phyloP scores from a whole-genome alignment of 2,888 invertebrate species.

The Andricus curvator region DNA sequence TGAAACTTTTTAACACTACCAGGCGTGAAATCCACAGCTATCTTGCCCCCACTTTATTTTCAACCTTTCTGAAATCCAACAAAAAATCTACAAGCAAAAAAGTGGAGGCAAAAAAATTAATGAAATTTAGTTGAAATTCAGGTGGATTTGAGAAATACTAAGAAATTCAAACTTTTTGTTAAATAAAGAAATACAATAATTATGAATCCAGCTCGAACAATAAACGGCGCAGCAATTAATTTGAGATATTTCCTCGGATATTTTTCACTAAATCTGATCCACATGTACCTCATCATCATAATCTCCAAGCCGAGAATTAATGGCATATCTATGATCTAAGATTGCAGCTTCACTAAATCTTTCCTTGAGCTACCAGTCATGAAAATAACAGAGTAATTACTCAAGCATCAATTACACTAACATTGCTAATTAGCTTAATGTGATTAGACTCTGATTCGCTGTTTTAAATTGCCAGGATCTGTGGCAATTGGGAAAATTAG shows the following conservation, averaged over 20 bases:
- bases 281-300: slow-evolving; percentile 12
- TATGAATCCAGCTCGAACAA: background rate
- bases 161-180: background rate
- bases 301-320: background rate
- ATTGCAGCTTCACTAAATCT: slow-evolving; percentile 17
- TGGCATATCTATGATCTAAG: slow-evolving; percentile 17
- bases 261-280: background rate
- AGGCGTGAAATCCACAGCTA: slow-evolving; percentile 35
- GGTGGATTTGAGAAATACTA: background rate
- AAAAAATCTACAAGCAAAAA: background rate
- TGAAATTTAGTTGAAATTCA: background rate
- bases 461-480: slow-evolving; percentile 1
- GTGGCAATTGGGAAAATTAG: slow-evolving; percentile 58
- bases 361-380: background rate
- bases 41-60: background rate
- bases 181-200: no score
- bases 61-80: background rate
- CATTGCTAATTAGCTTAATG: slow-evolving; percentile 9
- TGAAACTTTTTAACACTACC: slow-evolving; percentile 17
- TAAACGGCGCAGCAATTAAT: background rate
- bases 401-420: slow-evolving; percentile 19
- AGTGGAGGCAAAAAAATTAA: background rate
- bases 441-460: slow-evolving; percentile 4
- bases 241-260: background rate
- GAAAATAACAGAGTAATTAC: slow-evolving; percentile 31